Evolutionary conservation across 92 coral and sea anemone species (phyloP).

Genomic region (Phenganax stokvisi): DNA sequence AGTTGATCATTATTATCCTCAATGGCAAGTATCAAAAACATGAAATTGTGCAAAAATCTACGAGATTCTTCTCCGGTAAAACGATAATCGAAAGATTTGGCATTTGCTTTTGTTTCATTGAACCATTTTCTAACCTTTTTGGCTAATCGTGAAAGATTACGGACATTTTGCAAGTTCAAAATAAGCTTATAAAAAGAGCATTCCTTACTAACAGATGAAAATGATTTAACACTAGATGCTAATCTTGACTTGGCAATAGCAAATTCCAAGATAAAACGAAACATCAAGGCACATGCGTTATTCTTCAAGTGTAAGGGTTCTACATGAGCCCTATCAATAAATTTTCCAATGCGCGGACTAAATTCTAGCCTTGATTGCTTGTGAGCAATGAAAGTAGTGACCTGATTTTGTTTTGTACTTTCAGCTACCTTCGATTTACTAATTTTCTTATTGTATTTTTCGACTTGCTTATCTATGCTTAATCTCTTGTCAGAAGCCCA

Average conservation of each 20-base stretch:
- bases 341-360: slow-evolving; percentile 43
- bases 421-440: slow-evolving; percentile 13
- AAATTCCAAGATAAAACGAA: slow-evolving; percentile 20
- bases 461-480: slow-evolving; percentile 42
- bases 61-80: slow-evolving; percentile 59
- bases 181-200: background rate
- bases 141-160: slow-evolving; percentile 39
- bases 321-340: slow-evolving; percentile 52
- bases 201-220: background rate
- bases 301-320: slow-evolving; percentile 60
- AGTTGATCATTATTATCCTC: slow-evolving; percentile 36
- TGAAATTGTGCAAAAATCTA: slow-evolving; percentile 54
- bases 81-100: slow-evolving; percentile 45
- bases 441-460: slow-evolving; percentile 18
- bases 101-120: slow-evolving; percentile 48
- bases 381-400: slow-evolving; percentile 49
- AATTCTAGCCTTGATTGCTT: slow-evolving; percentile 51
- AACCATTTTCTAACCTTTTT: slow-evolving; percentile 50
- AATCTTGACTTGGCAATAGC: slow-evolving; percentile 10
- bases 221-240: background rate
- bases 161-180: background rate
- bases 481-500: slow-evolving; percentile 44
- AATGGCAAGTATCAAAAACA: slow-evolving; percentile 48
- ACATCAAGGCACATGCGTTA: slow-evolving; percentile 53
- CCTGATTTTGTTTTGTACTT: slow-evolving; percentile 35